phyloP scores from a whole-genome alignment of 2,113 vertebrate genomes.

The Tupaia tana region DNA sequence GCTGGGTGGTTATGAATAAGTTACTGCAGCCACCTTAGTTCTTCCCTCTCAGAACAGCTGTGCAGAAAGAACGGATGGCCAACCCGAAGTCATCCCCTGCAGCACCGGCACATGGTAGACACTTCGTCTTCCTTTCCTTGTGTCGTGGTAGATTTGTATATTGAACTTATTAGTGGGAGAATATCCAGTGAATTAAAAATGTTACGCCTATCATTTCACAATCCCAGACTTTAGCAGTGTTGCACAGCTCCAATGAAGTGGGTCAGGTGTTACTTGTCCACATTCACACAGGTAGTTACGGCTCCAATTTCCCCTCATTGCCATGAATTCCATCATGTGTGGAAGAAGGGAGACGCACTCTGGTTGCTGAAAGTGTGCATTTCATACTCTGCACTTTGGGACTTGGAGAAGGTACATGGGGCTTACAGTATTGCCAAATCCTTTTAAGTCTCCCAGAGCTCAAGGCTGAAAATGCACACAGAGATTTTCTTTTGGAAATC shows the following conservation, averaged over 20 bases:
- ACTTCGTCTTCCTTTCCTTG: background rate
- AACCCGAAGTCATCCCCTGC: background rate
- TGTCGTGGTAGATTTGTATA: background rate
- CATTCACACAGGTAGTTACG: rapidly evolving
- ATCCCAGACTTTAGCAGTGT: background rate
- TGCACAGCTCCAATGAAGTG: background rate
- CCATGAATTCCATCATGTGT: slow-evolving; percentile 33
- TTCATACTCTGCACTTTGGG: background rate
- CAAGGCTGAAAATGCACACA: background rate
- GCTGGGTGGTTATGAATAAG: background rate
- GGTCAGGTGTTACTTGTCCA: background rate
- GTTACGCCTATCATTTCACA: background rate
- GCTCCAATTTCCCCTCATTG: background rate
- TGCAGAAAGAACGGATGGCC: no score
- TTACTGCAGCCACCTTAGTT: rapidly evolving
- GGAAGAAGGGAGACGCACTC: slow-evolving; percentile 41
- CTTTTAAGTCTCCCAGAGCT: slow-evolving; percentile 58
- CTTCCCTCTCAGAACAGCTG: background rate
- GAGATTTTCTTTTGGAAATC: slow-evolving; percentile 56
- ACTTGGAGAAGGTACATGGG: slow-evolving; percentile 33
- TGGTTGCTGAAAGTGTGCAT: background rate
- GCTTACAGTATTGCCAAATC: background rate
- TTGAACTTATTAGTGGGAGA: background rate
- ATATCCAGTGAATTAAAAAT: background rate
- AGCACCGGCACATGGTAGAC: background rate